Conservation (phyloP, 1,140 invertebrate species). For the Drosophila subobscura region DNA sequence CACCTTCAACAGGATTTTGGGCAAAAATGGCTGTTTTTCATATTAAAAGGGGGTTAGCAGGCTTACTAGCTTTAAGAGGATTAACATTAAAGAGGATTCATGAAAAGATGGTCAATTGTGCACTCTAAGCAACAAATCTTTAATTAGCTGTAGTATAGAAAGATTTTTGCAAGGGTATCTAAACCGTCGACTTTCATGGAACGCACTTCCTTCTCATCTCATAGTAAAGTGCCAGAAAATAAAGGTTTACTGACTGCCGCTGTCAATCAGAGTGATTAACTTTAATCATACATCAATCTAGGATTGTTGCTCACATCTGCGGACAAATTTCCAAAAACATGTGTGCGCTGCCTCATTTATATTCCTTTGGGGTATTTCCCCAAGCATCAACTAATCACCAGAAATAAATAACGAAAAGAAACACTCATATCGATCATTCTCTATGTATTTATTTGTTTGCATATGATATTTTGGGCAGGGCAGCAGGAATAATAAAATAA, state of each 20-base stretch:
- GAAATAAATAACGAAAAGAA: slow-evolving; percentile 36
- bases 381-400: slow-evolving; percentile 36
- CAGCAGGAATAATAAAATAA: slow-evolving; percentile 14
- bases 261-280: slow-evolving; percentile 39
- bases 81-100: no score
- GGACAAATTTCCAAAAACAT: slow-evolving; percentile 5
- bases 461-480: no score
- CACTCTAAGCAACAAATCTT: no score
- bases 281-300: slow-evolving; percentile 8
- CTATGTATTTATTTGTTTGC: slow-evolving; percentile 2
- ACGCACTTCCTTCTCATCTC: no score
- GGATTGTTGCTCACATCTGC: background rate
- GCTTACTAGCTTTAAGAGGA: no score
- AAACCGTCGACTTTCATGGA: no score
- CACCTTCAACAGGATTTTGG: no score
- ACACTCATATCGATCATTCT: slow-evolving; percentile 9
- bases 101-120: no score
- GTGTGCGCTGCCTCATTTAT: slow-evolving; percentile 21
- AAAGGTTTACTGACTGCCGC: slow-evolving; percentile 15
- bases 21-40: no score
- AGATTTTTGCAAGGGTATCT: no score
- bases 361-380: slow-evolving; percentile 12
- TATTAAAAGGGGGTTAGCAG: slow-evolving; percentile 6
- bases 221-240: background rate
- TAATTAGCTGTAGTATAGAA: no score